Evolutionary conservation across 2,113 vertebrate species (phyloP).

Genomic region (Microcebus tavaratra): DNA sequence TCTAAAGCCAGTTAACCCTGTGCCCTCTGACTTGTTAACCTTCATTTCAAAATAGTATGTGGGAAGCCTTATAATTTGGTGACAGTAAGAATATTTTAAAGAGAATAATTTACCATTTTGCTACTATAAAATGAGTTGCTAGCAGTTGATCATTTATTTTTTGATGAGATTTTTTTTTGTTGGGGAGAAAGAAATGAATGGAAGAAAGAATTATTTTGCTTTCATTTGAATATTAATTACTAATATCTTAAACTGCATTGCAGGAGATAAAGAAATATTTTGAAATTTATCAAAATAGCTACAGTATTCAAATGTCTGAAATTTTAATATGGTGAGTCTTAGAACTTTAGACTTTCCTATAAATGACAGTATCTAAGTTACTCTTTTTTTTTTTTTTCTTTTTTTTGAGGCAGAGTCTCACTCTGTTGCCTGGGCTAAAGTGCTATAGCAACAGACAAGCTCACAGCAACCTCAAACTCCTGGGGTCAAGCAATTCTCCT

Average conservation of each 20-base stretch:
- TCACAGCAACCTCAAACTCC: no score
- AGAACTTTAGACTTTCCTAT: constrained; percentile 70
- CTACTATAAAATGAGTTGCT: constrained; percentile 78
- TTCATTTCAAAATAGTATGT: constrained; percentile 43
- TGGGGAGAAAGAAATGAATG: constrained; percentile 56
- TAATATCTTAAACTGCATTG: constrained; percentile 72
- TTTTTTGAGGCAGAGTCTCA: no score
- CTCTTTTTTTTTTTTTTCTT: not conserved
- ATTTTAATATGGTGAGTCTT: constrained; percentile 72
- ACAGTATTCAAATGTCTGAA: constrained; percentile 77
- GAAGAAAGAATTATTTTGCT: constrained; percentile 67
- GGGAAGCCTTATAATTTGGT: constrained; percentile 46
- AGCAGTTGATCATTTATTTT: constrained; percentile 72
- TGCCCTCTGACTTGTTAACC: constrained; percentile 55
- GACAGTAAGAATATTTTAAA: constrained; percentile 80
- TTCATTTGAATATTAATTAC: constrained; percentile 76
- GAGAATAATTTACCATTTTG: constrained; percentile 83
- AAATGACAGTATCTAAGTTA: constrained; percentile 75
- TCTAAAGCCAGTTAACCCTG: constrained; percentile 63
- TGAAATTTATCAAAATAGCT: constrained; percentile 67
- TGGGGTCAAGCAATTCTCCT: no score
- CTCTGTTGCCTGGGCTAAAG: no score
- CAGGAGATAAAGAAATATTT: constrained; percentile 74
- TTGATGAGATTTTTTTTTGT: constrained; percentile 66
- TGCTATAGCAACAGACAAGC: no score